Evolutionary conservation across 92 coral and sea anemone genomes (phyloP).

Genomic region (Micromussa lordhowensis): DNA sequence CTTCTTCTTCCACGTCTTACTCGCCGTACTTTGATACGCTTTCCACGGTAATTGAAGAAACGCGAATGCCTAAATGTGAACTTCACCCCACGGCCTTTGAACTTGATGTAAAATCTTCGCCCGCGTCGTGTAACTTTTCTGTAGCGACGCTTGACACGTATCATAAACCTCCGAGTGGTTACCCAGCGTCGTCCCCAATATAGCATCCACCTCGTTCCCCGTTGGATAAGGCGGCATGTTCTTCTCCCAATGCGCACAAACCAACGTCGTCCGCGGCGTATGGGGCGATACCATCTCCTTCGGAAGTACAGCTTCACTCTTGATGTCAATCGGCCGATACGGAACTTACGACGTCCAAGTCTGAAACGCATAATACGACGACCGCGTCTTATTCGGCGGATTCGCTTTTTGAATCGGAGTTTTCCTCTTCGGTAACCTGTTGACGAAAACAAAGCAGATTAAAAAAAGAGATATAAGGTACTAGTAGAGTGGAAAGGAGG

Average conservation of each 20-base stretch:
- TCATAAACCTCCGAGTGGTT: not conserved
- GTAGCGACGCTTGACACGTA: slow-evolving; percentile 19
- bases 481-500: not conserved
- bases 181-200: not conserved
- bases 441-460: not conserved
- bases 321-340: not conserved
- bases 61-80: not conserved
- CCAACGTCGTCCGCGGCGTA: slow-evolving; percentile 38
- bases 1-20: not conserved
- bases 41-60: slow-evolving; percentile 24
- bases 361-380: not conserved
- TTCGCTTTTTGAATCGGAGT: slow-evolving; percentile 5
- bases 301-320: slow-evolving; percentile 31
- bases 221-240: slow-evolving; percentile 16
- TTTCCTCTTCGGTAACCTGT: slow-evolving; percentile 25
- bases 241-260: not conserved
- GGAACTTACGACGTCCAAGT: slow-evolving; percentile 2
- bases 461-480: not conserved
- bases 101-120: not conserved
- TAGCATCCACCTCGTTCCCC: slow-evolving; percentile 18
- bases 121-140: slow-evolving; percentile 13
- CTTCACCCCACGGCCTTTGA: slow-evolving; percentile 4
- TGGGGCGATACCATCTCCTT: slow-evolving; percentile 28
- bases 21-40: not conserved
- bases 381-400: slow-evolving; percentile 27